Conservation (phyloP, 2,888 invertebrate genomes). For the Drosophila monieri region DNA sequence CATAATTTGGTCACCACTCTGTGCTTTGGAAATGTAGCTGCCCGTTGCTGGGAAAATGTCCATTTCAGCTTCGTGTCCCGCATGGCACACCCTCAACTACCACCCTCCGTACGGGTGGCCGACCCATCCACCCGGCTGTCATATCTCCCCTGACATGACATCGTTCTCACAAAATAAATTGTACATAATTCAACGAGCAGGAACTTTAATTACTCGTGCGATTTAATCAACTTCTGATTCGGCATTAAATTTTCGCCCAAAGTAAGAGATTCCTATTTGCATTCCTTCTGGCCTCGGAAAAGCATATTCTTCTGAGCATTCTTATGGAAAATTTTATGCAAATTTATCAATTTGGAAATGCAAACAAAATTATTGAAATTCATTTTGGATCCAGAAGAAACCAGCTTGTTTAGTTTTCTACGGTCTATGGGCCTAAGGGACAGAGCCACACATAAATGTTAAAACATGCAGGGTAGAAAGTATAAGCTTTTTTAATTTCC, state of each 20-base stretch:
- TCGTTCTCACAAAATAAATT: constrained; percentile 54
- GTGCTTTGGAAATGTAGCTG: constrained; percentile 9
- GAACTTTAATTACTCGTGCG: constrained; percentile 35
- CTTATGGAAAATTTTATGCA: constrained; percentile 28
- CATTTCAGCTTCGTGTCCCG: constrained; percentile 12
- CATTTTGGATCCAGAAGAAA: constrained; percentile 8
- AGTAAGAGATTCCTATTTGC: constrained; percentile 8
- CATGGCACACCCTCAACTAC: background rate
- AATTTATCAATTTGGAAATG: constrained; percentile 14
- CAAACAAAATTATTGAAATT: constrained; percentile 31
- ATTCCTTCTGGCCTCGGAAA: background rate
- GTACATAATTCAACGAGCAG: constrained; percentile 47
- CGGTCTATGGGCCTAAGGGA: background rate
- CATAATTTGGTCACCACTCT: constrained; percentile 33
- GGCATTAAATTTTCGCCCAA: constrained; percentile 13
- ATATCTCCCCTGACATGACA: constrained; percentile 45
- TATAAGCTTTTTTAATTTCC: too few relatives aligned
- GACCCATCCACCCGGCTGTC: constrained; percentile 18
- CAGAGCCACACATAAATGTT: background rate
- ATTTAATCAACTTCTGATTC: constrained; percentile 11
- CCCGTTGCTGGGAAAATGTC: constrained; percentile 31
- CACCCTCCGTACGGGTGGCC: too few relatives aligned
- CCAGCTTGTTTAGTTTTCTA: constrained; percentile 37
- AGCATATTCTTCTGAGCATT: constrained; percentile 11
- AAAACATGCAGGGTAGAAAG: background rate